Conservation (phyloP, 2,797 vertebrate genomes). For the Lithobates sylvaticus region DNA sequence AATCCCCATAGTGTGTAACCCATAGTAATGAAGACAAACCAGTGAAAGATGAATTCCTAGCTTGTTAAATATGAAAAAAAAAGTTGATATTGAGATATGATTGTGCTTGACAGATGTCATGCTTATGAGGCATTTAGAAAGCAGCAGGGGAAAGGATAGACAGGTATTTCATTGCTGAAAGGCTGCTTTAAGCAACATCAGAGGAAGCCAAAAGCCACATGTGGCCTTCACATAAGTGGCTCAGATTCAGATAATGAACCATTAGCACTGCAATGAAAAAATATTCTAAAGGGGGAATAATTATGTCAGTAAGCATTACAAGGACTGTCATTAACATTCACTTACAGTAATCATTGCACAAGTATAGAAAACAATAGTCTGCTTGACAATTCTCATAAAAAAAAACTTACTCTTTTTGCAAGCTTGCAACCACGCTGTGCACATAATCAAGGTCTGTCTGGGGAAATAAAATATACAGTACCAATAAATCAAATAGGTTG, state of each 20-base stretch:
- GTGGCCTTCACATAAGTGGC: neutral
- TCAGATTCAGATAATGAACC: neutral
- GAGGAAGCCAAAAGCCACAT: neutral
- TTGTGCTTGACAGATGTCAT: neutral
- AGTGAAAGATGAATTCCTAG: no score
- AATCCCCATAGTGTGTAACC: no score
- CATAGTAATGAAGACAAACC: no score
- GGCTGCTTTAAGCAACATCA: neutral
- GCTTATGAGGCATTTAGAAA: neutral
- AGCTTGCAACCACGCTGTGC: constrained; percentile 85
- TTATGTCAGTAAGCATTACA: neutral
- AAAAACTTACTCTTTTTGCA: constrained; percentile 93
- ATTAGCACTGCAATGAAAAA: neutral
- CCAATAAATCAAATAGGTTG: neutral
- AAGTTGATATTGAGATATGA: neutral
- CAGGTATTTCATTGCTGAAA: neutral
- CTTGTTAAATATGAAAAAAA: no score
- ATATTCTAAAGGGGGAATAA: neutral
- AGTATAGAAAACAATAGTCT: neutral
- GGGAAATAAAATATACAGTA: constrained; percentile 47
- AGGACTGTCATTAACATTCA: neutral
- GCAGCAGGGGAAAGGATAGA: neutral
- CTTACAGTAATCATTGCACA: neutral
- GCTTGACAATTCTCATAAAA: neutral
- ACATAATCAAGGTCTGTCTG: constrained; percentile 94